Conservation (phyloP, 2,113 vertebrate genomes). For the Lagenorhynchus albirostris region DNA sequence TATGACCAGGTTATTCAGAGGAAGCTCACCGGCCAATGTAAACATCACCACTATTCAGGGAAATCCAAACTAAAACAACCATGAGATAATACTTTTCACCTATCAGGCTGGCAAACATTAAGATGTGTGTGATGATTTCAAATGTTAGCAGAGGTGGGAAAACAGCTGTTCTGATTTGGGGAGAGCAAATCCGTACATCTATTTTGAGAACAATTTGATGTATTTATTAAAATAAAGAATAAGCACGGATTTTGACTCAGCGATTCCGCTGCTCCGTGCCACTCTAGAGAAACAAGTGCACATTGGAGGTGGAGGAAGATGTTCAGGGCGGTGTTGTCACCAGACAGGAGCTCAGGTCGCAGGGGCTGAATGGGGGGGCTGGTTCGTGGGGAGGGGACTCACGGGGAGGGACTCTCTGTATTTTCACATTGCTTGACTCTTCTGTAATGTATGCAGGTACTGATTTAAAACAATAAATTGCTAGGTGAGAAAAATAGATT, state of each 20-base stretch:
- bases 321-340: rapidly evolving
- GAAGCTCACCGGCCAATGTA: not conserved
- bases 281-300: not conserved
- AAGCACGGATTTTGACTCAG: not conserved
- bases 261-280: not conserved
- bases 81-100: not conserved
- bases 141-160: not conserved
- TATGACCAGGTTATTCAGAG: not conserved
- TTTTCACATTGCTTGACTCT: not conserved
- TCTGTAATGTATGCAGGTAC: not conserved
- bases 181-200: not conserved
- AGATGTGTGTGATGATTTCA: not conserved
- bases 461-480: not conserved
- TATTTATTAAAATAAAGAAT: not conserved
- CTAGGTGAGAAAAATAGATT: not conserved
- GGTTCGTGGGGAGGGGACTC: not conserved
- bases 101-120: not conserved
- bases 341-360: not conserved
- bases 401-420: not conserved
- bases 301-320: not conserved
- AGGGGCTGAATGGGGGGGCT: not conserved
- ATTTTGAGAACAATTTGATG: not conserved
- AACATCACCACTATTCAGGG: slow-evolving; percentile 15
- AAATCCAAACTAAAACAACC: slow-evolving; percentile 6
- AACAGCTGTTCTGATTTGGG: not conserved